These are phyloP conservation scores for Drosophila suzukii DNA, from an alignment of 1,140 invertebrate genomes.

Conservation along the genomic window DNA sequence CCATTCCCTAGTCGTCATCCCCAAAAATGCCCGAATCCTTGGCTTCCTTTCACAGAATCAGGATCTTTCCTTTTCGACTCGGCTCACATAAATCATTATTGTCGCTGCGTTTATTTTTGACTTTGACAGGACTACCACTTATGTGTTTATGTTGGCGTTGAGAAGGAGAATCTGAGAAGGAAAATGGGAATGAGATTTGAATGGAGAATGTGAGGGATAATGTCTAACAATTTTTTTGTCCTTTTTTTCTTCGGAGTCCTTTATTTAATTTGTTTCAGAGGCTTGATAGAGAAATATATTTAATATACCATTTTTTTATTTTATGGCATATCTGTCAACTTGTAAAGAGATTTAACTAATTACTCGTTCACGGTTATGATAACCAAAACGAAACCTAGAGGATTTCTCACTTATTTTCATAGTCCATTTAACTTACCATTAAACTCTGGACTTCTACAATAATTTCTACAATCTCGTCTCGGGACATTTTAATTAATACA, in stretches of 20 bases:
- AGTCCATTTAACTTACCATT: slow-evolving; percentile 23
- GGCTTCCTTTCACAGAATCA: slow-evolving; percentile 25
- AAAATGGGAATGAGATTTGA: slow-evolving; percentile 1
- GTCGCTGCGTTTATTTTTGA: slow-evolving; percentile 74
- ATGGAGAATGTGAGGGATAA: background rate
- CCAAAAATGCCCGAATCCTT: slow-evolving; percentile 23
- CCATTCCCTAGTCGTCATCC: background rate
- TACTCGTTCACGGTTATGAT: too few relatives aligned
- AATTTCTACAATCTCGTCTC: slow-evolving; percentile 18
- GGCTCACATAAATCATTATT: slow-evolving; percentile 69
- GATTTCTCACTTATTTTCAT: slow-evolving; percentile 1
- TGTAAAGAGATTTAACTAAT: too few relatives aligned
- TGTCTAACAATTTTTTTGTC: background rate
- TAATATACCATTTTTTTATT: too few relatives aligned
- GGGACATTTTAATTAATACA: slow-evolving; percentile 74
- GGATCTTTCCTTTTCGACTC: slow-evolving; percentile 45
- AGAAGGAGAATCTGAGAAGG: background rate
- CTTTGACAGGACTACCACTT: slow-evolving; percentile 73
- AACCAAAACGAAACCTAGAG: background rate
- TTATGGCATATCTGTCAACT: too few relatives aligned
- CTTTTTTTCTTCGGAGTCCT: background rate
- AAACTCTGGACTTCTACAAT: background rate
- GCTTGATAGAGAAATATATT: background rate
- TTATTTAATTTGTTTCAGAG: background rate
- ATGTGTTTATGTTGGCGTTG: slow-evolving; percentile 18